Conservation (phyloP, 2,888 invertebrate genomes). For the Ernsta delagoae region DNA sequence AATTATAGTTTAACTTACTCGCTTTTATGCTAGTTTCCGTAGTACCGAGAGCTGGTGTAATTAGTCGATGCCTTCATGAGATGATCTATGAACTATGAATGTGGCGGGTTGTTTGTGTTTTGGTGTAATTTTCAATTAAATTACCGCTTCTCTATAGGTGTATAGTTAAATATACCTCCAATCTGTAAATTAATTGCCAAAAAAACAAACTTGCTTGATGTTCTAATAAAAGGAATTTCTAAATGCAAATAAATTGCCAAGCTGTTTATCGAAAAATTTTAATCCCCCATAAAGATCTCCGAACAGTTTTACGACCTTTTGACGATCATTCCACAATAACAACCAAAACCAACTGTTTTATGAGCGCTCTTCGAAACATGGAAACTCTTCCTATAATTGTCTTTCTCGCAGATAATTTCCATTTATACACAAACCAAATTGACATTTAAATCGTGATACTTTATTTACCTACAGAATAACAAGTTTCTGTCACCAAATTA, state of each 20-base stretch:
- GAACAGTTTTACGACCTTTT: background rate
- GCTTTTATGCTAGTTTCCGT: conserved; percentile 40
- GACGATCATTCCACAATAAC: background rate
- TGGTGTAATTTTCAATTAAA: no score
- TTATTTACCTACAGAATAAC: no score
- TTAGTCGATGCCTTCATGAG: conserved; percentile 8
- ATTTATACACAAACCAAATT: background rate
- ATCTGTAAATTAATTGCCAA: no score
- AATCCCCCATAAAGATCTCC: background rate
- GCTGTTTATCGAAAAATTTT: conserved; percentile 1
- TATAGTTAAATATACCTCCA: no score
- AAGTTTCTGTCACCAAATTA: no score
- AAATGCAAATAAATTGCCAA: background rate
- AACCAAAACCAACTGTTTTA: conserved; percentile 7
- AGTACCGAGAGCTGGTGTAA: conserved; percentile 6
- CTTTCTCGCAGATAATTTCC: background rate
- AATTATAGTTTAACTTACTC: conserved; percentile 82
- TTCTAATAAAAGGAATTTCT: background rate
- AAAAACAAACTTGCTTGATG: no score
- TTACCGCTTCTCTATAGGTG: no score
- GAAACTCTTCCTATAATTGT: background rate
- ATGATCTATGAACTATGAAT: background rate
- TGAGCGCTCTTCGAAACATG: background rate
- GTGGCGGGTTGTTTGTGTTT: background rate
- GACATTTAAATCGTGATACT: background rate